These are phyloP conservation scores for Saccopteryx bilineata DNA, from an alignment of 2,113 vertebrate species.

Conservation along the genomic window DNA sequence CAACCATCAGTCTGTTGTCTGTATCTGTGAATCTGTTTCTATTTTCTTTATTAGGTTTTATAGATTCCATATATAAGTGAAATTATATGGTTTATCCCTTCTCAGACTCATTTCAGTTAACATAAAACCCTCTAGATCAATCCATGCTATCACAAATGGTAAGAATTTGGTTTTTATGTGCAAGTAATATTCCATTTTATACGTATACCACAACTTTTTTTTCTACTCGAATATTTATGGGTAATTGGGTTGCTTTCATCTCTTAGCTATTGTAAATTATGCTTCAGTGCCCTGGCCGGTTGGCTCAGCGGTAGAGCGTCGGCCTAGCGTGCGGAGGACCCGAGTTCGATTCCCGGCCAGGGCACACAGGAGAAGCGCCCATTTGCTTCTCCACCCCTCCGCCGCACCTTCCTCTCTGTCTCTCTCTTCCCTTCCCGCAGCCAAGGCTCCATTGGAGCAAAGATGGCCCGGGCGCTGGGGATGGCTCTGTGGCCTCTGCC, in stretches of 20 bases:
- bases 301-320: no score
- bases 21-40: background rate
- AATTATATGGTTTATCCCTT: background rate
- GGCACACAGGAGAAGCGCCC: no score
- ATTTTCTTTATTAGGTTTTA: background rate
- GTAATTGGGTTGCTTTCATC: background rate
- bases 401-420: no score
- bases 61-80: background rate
- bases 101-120: background rate
- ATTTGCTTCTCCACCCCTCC: no score
- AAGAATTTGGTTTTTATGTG: background rate
- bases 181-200: background rate
- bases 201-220: background rate
- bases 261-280: background rate
- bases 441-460: no score
- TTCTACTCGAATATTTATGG: background rate
- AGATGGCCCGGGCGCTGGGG: no score
- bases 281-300: no score
- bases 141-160: background rate
- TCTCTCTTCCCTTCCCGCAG: no score
- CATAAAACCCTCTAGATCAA: background rate
- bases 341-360: no score
- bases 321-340: no score
- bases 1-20: background rate
- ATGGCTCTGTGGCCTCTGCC: no score